These are phyloP conservation scores for Shinisaurus crocodilurus DNA, from an alignment of 2,113 vertebrate species.

Conservation along the genomic window DNA sequence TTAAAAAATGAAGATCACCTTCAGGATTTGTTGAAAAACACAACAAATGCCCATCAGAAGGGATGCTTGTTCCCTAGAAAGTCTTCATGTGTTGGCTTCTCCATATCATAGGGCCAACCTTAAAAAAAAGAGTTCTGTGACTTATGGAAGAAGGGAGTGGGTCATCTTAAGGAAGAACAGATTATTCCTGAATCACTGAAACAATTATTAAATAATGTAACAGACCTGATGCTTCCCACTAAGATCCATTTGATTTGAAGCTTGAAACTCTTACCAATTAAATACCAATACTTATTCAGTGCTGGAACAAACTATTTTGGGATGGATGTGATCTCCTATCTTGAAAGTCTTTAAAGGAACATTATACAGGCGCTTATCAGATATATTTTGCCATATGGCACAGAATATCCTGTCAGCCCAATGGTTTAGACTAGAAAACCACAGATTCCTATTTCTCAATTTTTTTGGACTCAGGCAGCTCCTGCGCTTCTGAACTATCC, in stretches of 20 bases:
- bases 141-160: neutral
- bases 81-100: neutral
- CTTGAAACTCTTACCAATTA: neutral
- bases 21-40: neutral
- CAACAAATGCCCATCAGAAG: neutral
- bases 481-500: neutral
- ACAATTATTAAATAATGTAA: neutral
- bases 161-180: neutral
- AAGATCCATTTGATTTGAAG: neutral
- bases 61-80: neutral
- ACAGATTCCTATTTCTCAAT: neutral
- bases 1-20: neutral
- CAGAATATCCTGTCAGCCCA: neutral
- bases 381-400: neutral
- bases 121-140: neutral
- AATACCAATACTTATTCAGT: neutral
- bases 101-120: neutral
- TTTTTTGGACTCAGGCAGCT: neutral
- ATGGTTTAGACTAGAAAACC: neutral
- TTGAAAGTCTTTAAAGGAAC: neutral
- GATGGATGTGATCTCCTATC: neutral
- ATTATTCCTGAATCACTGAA: neutral
- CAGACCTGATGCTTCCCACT: neutral
- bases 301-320: neutral
- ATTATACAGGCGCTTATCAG: neutral